Base-by-base conservation (phyloP, 1,140 invertebrate species). In the Protaetia brevitarsis region DNA sequence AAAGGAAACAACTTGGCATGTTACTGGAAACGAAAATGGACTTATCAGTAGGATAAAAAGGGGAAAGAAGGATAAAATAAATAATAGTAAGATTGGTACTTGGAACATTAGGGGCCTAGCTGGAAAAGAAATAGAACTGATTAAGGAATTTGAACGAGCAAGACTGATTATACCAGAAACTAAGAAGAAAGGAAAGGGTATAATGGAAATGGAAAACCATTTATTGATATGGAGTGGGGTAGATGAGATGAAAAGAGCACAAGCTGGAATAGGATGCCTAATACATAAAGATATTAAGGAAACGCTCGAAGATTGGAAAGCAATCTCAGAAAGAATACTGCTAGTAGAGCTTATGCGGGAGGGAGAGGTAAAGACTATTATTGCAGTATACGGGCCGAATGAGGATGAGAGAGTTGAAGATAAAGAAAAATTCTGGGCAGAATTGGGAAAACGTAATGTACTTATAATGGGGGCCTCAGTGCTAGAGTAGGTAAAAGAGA, bases 71-170 rank as follows among this genome's bases (percentile, higher is more conserved):
- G 23, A 27, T 21, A 64, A 64, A 27, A 11, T 23, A 11, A 26
- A 11, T 29, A 64, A 37, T 45, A 64, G 7, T 64, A 34, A 45
- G 61, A 11, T 66, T 31, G 65, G 11, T 62, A 66, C 65, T 29
- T 66, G 65, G 58, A 62, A 66, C 56, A 63, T 63, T n/a, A 61
- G 65, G 63, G 31, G 37, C 51, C 1, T 66, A 29, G 34, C 28
- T 63, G 65, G 59, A 56, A 66, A 62, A 26, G 59, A 62, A 62
- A 41, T 30, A 45, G 65, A 66, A 66, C 45, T 62, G 13, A 23
- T 31, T 19, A 59, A 30, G 19, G 58, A 62, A 66, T 62, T 45
- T 45, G 59, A 66, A 45, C 61, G 37, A 21, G 59, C 59, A 28
- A 11, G 23, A 30, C 10, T 66, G 26, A 59, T 21, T 7, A 41